Evolutionary conservation across 23 tunicate genomes (phyloP).

Genomic region (Styela clava): DNA sequence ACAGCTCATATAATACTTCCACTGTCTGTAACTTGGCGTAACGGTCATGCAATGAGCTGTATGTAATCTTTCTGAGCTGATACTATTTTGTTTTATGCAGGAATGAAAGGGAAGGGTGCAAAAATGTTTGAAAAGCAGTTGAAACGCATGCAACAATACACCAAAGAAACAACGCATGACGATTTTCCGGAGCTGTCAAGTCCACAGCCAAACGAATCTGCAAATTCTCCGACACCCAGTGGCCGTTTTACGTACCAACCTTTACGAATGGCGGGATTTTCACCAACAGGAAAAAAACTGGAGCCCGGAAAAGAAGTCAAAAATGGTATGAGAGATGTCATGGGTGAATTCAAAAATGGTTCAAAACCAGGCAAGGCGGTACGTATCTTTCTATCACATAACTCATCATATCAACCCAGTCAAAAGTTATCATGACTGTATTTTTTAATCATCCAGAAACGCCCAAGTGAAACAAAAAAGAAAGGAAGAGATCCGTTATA

Average conservation of each 20-base stretch:
- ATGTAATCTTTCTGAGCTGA: no score
- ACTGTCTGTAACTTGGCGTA: no score
- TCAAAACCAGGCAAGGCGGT: conserved; percentile 64
- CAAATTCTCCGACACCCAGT: background rate
- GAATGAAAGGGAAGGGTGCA: conserved; percentile 75
- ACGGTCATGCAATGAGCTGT: no score
- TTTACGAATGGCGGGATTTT: background rate
- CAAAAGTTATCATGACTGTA: background rate
- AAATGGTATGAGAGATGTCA: conserved; percentile 51
- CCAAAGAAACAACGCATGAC: conserved; percentile 62
- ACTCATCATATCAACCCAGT: no score
- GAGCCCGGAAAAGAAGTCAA: conserved; percentile 24
- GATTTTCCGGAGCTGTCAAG: conserved; percentile 9
- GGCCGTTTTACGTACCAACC: background rate
- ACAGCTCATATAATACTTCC: no score
- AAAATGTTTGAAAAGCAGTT: conserved; percentile 85
- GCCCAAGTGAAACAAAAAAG: conserved; percentile 58
- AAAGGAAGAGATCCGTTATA: conserved; percentile 56
- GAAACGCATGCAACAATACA: conserved; percentile 71
- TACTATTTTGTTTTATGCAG: conserved; percentile 17
- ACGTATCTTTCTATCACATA: conserved; percentile 28
- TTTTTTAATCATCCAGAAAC: conserved; percentile 54
- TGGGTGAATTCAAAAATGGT: conserved; percentile 72
- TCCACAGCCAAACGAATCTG: background rate
- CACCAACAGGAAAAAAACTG: background rate